Conservation (phyloP, 2,888 invertebrate genomes). For the Papilio demoleus region DNA sequence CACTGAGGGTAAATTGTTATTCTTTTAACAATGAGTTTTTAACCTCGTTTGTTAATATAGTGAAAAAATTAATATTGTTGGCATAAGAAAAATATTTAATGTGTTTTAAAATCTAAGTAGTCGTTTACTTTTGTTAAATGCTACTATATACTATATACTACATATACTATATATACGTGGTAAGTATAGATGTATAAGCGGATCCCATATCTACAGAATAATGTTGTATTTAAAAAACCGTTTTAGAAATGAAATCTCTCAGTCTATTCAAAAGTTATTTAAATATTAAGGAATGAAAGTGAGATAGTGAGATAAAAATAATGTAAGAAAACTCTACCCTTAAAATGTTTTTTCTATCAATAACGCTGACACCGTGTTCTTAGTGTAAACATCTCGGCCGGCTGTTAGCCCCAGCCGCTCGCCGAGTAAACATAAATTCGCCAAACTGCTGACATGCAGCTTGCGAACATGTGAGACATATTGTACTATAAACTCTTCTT, state of each 20-base stretch:
- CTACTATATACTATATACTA: too few species aligned
- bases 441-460: conserved; percentile 28
- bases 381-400: conserved; percentile 24
- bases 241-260: too few species aligned
- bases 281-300: too few species aligned
- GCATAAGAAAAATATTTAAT: neutral
- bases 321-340: conserved; percentile 12
- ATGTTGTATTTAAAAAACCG: too few species aligned
- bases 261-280: too few species aligned
- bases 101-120: neutral
- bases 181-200: too few species aligned
- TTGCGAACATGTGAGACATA: conserved; percentile 18
- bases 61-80: neutral
- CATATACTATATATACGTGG: too few species aligned
- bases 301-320: too few species aligned
- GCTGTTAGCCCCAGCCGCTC: conserved; percentile 22
- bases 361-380: conserved; percentile 23
- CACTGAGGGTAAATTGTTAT: conserved; percentile 11
- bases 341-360: conserved; percentile 22
- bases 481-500: conserved; percentile 16
- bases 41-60: neutral
- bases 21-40: neutral
- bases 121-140: too few species aligned
- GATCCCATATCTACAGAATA: too few species aligned
- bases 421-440: conserved; percentile 29